A percentile compares a stretch with the other conserved stretches of the same genome.
Conservation (phyloP, 2,797 vertebrate species). For the Hirundo rustica region DNA sequence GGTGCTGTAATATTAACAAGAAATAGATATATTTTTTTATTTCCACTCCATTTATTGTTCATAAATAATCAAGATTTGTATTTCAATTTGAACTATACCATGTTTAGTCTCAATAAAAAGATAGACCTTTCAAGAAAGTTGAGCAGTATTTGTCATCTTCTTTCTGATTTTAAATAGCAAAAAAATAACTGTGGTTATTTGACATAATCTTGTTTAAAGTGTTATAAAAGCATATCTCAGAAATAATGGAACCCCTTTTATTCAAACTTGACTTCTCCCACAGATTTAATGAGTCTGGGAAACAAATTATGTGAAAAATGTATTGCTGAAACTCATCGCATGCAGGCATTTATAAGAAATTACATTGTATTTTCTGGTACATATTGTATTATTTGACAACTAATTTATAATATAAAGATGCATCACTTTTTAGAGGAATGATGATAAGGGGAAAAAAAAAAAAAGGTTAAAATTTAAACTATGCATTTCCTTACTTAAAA, state of each 20-base stretch:
- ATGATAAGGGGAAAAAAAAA: background rate
- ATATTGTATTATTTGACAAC: conserved; percentile 27
- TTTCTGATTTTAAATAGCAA: conserved; percentile 10
- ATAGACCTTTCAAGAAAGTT: background rate
- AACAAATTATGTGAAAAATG: conserved; percentile 30
- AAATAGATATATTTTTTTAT: background rate
- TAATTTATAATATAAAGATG: conserved; percentile 36
- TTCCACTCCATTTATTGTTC: background rate
- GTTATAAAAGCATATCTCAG: conserved; percentile 21
- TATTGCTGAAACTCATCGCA: conserved; percentile 7
- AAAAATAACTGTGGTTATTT: background rate
- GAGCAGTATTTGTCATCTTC: background rate
- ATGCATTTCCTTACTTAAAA: conserved; percentile 27
- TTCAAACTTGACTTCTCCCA: conserved; percentile 27
- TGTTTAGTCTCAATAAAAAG: background rate
- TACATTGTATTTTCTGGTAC: conserved; percentile 22
- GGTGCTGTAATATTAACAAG: background rate
- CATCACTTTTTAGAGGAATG: background rate
- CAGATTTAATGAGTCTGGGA: conserved; percentile 34
- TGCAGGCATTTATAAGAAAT: conserved; percentile 35
- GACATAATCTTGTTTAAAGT: conserved; percentile 41
- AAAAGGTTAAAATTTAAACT: background rate
- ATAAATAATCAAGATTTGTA: background rate
- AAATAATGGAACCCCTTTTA: conserved; percentile 32
- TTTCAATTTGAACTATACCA: background rate